Conservation (phyloP, 2,113 vertebrate species). For the Mirza zaza region DNA sequence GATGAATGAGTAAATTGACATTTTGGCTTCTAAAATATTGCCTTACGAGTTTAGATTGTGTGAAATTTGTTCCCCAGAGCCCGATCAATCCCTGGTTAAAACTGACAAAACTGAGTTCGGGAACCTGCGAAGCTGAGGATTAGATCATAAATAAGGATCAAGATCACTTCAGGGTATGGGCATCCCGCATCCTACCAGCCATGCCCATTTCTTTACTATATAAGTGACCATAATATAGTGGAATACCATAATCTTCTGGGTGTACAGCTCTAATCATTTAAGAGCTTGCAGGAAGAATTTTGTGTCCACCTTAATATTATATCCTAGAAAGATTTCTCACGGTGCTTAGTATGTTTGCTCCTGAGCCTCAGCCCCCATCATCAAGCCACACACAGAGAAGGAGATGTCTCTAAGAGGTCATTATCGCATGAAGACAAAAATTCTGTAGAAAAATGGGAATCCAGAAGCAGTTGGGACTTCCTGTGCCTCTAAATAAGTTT, state of each 20-base stretch:
- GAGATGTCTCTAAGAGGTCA: neutral
- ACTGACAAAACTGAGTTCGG: neutral
- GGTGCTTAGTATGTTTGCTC: neutral
- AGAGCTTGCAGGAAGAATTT: neutral
- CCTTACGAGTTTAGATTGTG: neutral
- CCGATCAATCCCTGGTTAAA: neutral
- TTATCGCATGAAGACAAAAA: constrained; percentile 21
- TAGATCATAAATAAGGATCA: neutral
- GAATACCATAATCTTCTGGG: neutral
- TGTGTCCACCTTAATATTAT: neutral
- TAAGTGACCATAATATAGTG: neutral
- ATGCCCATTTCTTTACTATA: neutral
- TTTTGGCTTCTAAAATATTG: constrained; percentile 41
- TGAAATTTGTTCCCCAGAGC: neutral
- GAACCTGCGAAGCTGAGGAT: neutral
- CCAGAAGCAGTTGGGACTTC: neutral
- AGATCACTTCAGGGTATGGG: neutral
- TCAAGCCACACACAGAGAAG: constrained; percentile 16
- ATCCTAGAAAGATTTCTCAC: neutral
- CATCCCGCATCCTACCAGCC: neutral
- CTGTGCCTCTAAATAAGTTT: neutral
- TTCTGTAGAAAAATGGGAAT: constrained; percentile 23
- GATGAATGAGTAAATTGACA: constrained; percentile 34
- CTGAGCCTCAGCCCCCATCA: neutral
- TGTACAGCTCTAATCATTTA: neutral